phyloP scores from a whole-genome alignment of 2,113 vertebrate genomes.

The Paramisgurnus dabryanus region DNA sequence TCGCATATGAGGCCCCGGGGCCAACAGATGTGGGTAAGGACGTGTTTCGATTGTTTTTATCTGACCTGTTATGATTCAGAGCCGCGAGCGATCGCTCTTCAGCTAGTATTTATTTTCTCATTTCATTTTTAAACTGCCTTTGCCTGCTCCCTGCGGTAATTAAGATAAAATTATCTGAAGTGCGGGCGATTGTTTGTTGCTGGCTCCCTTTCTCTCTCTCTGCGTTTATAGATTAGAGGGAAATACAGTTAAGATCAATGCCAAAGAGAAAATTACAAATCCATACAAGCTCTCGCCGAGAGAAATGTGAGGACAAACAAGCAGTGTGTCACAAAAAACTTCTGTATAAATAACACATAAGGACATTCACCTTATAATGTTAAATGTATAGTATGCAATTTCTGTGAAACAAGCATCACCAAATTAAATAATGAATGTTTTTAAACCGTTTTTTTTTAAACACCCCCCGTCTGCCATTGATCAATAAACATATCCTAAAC shows the following conservation, averaged over 20 bases:
- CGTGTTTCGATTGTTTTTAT: constrained; percentile 48
- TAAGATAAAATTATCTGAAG: constrained; percentile 57
- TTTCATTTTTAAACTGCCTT: constrained; percentile 55
- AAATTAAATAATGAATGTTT: no score
- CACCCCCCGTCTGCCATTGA: no score
- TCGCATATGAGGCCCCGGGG: constrained; percentile 39
- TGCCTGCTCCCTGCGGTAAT: constrained; percentile 51
- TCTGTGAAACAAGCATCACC: no score
- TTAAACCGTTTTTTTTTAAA: no score
- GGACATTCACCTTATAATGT: neutral
- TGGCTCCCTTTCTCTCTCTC: constrained; percentile 17
- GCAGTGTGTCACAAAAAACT: constrained; percentile 9
- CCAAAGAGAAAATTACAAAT: constrained; percentile 56
- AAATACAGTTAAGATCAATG: constrained; percentile 55
- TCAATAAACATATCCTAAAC: no score
- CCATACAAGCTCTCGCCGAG: constrained; percentile 39
- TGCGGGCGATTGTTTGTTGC: constrained; percentile 13
- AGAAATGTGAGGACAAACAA: constrained; percentile 40
- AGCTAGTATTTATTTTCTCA: constrained; percentile 51
- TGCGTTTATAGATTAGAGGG: constrained; percentile 37
- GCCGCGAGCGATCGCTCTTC: constrained; percentile 43
- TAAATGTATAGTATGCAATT: neutral
- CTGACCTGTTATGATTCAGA: constrained; percentile 45
- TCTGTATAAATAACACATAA: neutral
- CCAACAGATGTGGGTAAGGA: constrained; percentile 47